Evolutionary conservation across 1,140 invertebrate genomes (phyloP).

Genomic region (Nylanderia fulva): DNA sequence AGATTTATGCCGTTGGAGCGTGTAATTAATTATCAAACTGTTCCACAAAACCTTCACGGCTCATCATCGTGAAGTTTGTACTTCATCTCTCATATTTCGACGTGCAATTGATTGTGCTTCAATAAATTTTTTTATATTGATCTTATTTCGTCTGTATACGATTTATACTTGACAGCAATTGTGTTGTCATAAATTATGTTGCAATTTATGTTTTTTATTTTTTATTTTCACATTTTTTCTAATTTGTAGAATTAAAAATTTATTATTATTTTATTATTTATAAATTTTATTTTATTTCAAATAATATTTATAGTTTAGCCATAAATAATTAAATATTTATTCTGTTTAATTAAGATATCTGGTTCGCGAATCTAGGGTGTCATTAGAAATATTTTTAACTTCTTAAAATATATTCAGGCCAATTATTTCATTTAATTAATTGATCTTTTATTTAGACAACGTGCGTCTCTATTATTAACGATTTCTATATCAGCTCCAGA

Average conservation of each 20-base stretch:
- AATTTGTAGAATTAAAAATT: neutral
- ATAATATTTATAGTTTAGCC: neutral
- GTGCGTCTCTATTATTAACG: constrained; percentile 20
- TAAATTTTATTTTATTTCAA: neutral
- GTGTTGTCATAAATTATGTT: neutral
- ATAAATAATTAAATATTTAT: neutral
- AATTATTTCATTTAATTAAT: constrained; percentile 10
- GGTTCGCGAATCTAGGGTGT: neutral
- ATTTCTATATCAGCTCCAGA: constrained; percentile 24
- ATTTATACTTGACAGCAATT: neutral
- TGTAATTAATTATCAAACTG: constrained; percentile 70
- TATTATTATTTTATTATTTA: neutral
- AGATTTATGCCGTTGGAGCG: constrained; percentile 62
- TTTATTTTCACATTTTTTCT: neutral
- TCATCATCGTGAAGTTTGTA: constrained; percentile 22
- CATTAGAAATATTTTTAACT: neutral
- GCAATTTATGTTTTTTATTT: neutral
- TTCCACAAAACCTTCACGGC: constrained; percentile 48
- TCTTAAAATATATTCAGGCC: neutral
- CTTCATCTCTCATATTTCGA: constrained; percentile 15
- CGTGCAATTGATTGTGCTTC: constrained; percentile 46
- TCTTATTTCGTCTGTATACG: neutral
- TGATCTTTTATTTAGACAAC: neutral
- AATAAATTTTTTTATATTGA: neutral
- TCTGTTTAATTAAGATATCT: neutral